Evolutionary conservation across 1,140 invertebrate species (phyloP).

Genomic region (Nilaparvata lugens): DNA sequence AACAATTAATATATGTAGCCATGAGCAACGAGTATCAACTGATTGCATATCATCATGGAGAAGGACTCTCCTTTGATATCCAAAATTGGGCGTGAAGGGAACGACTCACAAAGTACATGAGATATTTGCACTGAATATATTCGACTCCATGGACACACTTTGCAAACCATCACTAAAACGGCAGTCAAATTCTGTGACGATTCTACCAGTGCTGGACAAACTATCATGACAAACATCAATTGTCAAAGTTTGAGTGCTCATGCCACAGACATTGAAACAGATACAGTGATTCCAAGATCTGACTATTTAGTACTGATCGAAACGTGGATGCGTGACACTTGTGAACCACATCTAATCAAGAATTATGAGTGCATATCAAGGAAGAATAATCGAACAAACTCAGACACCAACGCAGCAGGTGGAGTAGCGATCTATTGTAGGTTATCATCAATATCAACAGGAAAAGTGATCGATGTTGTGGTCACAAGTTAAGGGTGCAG

Average conservation of each 20-base stretch:
- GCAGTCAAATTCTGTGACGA: constrained; percentile 4
- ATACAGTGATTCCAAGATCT: constrained; percentile 14
- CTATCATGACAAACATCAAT: constrained; percentile 14
- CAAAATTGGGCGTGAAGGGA: constrained; percentile 11
- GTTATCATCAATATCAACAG: constrained; percentile 17
- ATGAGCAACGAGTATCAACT: constrained; percentile 30
- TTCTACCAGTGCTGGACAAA: constrained; percentile 1
- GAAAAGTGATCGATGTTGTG: constrained; percentile 10
- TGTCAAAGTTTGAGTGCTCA: constrained; percentile 21
- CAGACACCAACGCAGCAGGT: constrained; percentile 14
- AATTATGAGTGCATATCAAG: constrained; percentile 12
- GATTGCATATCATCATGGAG: constrained; percentile 21
- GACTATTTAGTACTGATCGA: constrained; percentile 10
- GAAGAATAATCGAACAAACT: constrained; percentile 12
- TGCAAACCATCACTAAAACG: constrained; percentile 4
- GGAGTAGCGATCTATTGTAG: constrained; percentile 16
- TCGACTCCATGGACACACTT: constrained; percentile 2
- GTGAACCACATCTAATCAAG: constrained; percentile 11
- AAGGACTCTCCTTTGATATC: constrained; percentile 16
- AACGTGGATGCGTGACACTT: constrained; percentile 19
- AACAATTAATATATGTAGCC: constrained; percentile 31
- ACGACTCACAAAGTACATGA: neutral
- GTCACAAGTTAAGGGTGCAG: constrained; percentile 2
- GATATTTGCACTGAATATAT: constrained; percentile 7
- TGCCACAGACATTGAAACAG: constrained; percentile 6